Evolutionary conservation across 92 coral and sea anemone genomes (phyloP).

Genomic region (Meandrina meandrites): DNA sequence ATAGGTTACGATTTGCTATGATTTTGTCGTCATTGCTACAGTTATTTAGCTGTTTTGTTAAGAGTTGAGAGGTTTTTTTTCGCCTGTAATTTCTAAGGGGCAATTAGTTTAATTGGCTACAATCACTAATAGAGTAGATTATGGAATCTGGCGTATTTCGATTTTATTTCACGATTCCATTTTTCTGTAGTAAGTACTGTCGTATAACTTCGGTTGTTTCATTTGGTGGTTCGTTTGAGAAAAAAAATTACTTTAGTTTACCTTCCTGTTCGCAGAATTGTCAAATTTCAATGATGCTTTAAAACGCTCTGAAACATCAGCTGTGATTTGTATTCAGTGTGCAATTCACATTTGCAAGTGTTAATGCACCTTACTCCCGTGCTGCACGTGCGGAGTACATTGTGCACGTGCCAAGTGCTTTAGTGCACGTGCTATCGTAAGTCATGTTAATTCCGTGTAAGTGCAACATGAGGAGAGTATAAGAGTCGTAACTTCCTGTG

Average conservation of each 20-base stretch:
- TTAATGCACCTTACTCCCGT: not conserved
- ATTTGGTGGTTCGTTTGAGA: not conserved
- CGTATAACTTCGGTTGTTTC: not conserved
- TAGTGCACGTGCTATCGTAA: not conserved
- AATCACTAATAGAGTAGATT: not conserved
- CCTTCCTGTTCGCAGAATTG: slow-evolving; percentile 6
- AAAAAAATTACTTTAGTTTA: not conserved
- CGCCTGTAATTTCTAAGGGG: not conserved
- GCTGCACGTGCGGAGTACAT: not conserved
- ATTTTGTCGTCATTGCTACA: too few relatives aligned
- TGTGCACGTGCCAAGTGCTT: not conserved
- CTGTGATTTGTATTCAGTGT: not conserved
- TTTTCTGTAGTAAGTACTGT: too few relatives aligned
- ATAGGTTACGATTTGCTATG: not conserved
- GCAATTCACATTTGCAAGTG: not conserved
- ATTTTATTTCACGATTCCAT: not conserved
- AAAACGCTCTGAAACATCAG: not conserved
- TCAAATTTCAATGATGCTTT: not conserved
- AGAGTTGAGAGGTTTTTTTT: not conserved
- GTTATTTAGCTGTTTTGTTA: not conserved
- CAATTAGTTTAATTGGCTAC: not conserved
- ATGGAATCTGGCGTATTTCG: not conserved
- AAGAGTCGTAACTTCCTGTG: not conserved
- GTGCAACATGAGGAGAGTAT: not conserved
- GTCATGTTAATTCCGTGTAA: not conserved